Evolutionary conservation across 1,140 invertebrate genomes (phyloP), one percentile per base, ranked within the genome.

Genomic region (Chlorops oryzae): DNA sequence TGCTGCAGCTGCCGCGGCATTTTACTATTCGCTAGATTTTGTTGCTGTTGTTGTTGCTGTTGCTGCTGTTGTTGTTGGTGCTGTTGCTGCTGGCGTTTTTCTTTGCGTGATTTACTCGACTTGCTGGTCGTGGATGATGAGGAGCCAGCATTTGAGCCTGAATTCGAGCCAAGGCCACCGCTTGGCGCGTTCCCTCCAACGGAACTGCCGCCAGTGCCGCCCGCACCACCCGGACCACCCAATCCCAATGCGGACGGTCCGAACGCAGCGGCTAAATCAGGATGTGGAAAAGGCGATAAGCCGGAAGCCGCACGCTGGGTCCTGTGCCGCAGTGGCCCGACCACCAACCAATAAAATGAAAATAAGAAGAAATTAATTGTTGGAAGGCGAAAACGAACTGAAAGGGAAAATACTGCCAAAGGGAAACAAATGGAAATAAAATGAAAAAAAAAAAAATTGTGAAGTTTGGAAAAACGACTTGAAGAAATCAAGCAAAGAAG

Each of bases 321-420:
- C 88, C 65, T 90, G 88, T 4, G 87, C 86, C 13, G 87, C 87
- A 91, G 70, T 61, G 20, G 88, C 86, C 86, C 20, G 84, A 86
- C 87, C 87, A 90, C 88, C 88, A 91, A 73, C 84, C 86, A 80
- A 74, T 49, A 70, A 72, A 41, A 28, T n/a, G n/a, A n/a, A n/a
- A n/a, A n/a, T n/a, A 47, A 15, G 35, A 20, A 18, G 22, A 9
- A 38, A 23, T 34, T 32, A 20, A 35, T 5, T 32, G 7, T 4
- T n/a, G 21, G 15, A 5, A 21, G 7, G 15, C 20, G 3, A 4
- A 22, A 13, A 10, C n/a, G 12, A 22, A 22, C 2, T 21, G 12
- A 10, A 13, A 18, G n/a, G n/a, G n/a, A 40, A 38, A 37, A n/a
- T n/a, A n/a, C n/a, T n/a, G n/a, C n/a, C n/a, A n/a, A n/a, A n/a